Conservation (phyloP, 1,140 invertebrate species). For the Drosophila prosaltans region DNA sequence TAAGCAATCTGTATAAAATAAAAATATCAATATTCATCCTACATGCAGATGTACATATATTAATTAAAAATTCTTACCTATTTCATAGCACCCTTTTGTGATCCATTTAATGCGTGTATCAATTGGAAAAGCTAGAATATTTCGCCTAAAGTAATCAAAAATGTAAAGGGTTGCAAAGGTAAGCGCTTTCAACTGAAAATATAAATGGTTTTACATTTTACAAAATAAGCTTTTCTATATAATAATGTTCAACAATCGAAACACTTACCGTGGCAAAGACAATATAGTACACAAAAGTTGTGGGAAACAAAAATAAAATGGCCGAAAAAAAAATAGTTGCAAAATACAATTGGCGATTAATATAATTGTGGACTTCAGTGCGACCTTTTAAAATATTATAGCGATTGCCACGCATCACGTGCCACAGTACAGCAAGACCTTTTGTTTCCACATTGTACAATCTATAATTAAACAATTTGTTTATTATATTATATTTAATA, state of each 20-base stretch:
- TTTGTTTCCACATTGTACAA: constrained; percentile 74
- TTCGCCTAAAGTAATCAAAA: constrained; percentile 57
- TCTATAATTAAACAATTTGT: constrained; percentile 39
- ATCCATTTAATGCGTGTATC: constrained; percentile 75
- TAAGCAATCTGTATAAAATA: constrained; percentile 45
- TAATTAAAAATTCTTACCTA: constrained; percentile 33
- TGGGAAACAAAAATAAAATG: constrained; percentile 76
- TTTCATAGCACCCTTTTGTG: constrained; percentile 50
- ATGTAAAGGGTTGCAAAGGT: constrained; percentile 53
- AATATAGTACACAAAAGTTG: constrained; percentile 74
- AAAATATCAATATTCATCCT: background rate
- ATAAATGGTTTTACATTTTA: background rate
- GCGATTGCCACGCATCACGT: constrained; percentile 76
- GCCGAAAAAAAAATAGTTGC: constrained; percentile 78
- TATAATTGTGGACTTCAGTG: constrained; percentile 76
- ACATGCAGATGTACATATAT: no score
- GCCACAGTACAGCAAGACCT: constrained; percentile 76
- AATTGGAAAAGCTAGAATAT: constrained; percentile 83
- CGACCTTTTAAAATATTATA: constrained; percentile 79
- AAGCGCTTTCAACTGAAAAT: constrained; percentile 53
- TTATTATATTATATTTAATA: background rate
- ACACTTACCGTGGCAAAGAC: constrained; percentile 77
- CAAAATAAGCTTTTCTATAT: background rate
- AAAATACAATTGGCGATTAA: constrained; percentile 78
- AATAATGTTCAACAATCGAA: background rate